These are phyloP conservation scores for Dinocampus coccinellae DNA, from an alignment of 2,888 invertebrate genomes.

Conservation along the genomic window DNA sequence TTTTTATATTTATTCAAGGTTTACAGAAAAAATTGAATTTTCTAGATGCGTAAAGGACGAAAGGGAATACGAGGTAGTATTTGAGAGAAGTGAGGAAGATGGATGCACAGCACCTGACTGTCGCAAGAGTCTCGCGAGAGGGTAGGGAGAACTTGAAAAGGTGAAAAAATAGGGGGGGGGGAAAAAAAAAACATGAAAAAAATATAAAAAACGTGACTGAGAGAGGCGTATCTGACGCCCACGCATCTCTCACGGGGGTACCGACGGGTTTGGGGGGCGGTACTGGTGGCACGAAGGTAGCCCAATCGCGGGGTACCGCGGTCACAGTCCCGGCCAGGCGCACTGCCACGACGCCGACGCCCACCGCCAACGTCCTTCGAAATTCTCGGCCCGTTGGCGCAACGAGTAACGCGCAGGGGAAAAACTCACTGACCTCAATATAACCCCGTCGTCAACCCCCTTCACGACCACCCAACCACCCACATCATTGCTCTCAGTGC, in stretches of 20 bases:
- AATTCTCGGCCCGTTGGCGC: constrained; percentile 44
- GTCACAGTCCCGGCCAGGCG: constrained; percentile 62
- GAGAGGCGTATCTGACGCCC: constrained; percentile 66
- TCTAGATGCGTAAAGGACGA: constrained; percentile 18
- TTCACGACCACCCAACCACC: constrained; percentile 43
- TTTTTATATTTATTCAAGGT: background rate
- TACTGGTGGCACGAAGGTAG: constrained; percentile 61
- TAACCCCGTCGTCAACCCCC: constrained; percentile 28
- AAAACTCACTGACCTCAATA: constrained; percentile 67
- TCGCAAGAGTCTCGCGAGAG: constrained; percentile 24
- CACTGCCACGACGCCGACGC: constrained; percentile 52
- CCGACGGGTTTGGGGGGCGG: constrained; percentile 65
- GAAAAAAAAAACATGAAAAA: constrained; percentile 43
- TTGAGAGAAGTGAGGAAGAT: constrained; percentile 25
- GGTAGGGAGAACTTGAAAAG: constrained; percentile 29
- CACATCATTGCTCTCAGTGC: constrained; percentile 32
- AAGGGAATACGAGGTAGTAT: background rate
- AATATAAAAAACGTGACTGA: constrained; percentile 44
- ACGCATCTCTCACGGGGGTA: constrained; percentile 60
- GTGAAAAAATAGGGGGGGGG: constrained; percentile 45
- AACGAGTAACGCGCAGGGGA: constrained; percentile 63
- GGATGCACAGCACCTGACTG: constrained; percentile 36
- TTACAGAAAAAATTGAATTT: constrained; percentile 24
- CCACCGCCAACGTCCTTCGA: constrained; percentile 29
- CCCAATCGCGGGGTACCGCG: constrained; percentile 65